Conservation (phyloP, 2,113 vertebrate genomes). For the Notothenia coriiceps region DNA sequence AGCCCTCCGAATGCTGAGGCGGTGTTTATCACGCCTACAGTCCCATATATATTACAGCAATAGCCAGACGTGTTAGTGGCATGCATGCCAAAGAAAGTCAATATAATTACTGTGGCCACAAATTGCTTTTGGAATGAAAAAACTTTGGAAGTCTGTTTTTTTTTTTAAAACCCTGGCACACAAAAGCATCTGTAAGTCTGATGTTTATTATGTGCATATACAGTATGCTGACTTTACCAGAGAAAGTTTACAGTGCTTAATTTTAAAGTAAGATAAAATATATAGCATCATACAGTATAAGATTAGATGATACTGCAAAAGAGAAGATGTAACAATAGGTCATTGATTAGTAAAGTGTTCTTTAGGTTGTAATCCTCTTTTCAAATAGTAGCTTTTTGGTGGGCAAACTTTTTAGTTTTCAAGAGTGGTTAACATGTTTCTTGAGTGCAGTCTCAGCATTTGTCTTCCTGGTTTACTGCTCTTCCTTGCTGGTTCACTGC, state of each 20-base stretch:
- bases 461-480: conserved; percentile 11
- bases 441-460: neutral
- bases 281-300: neutral
- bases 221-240: neutral
- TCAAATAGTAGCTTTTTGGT: neutral
- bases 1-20: neutral
- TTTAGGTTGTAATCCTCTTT: neutral
- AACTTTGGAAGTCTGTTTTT: neutral
- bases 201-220: neutral
- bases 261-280: neutral
- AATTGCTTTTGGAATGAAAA: conserved; percentile 17
- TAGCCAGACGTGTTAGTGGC: conserved; percentile 23
- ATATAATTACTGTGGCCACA: conserved; percentile 28
- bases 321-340: too few relatives aligned
- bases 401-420: neutral
- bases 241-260: neutral
- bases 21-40: neutral
- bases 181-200: neutral
- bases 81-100: conserved; percentile 6
- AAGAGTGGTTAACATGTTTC: neutral
- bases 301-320: neutral
- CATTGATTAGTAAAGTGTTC: neutral
- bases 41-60: conserved; percentile 6
- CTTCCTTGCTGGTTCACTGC: conserved; percentile 16
- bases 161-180: neutral